Base-by-base conservation (phyloP, 2,888 invertebrate genomes). In the Callinectes sapidus region DNA sequence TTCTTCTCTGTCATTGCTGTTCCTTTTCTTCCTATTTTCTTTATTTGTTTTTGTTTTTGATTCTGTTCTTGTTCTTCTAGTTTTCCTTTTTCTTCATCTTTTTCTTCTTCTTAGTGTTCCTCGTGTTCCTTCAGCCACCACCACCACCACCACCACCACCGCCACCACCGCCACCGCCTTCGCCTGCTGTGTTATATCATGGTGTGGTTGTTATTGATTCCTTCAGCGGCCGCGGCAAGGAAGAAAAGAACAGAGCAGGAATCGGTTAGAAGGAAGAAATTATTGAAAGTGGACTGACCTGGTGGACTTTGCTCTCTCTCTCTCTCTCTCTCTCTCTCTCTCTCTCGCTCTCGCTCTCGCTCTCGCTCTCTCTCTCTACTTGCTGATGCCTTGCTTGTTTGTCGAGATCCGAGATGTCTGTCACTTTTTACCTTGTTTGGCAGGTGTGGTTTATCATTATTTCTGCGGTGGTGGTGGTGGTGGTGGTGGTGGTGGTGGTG, bases 181-280 rank as follows among this genome's bases (percentile, higher is more conserved):
- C 39, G 2, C 39, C 39, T 39, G 2, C 39, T 39, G 39, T 39
- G 39, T 71, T 71, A 71, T 71, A 3, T 28, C 71, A n/a, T 10
- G 71, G 2, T 35, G 8, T 1, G 16, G 81, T 1, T 81, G 81
- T 1, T 81, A 81, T 81, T 81, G 81, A 81, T 35, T 16, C 8
- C 8, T 28, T 14, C 2, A 32, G 32, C 10, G 35, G 16, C 32
- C 1, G 32, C 18, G 28, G 28, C 16, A 71, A 71, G 23, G 28
- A 71, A 71, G 23, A 71, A 71, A 71, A n/a, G 23, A 32, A 81
- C 32, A 35, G 28, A 1, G 35, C 81, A 28, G 28, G 81, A 81
- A 81, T 81, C 81, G 35, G 32, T 81, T 35, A 32, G 81, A 81
- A 81, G 32, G 81, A 81, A 16, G 81, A 81, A 14, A 81, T 81